Conservation (phyloP, 2,888 invertebrate genomes). For the Drosophila colorata region DNA sequence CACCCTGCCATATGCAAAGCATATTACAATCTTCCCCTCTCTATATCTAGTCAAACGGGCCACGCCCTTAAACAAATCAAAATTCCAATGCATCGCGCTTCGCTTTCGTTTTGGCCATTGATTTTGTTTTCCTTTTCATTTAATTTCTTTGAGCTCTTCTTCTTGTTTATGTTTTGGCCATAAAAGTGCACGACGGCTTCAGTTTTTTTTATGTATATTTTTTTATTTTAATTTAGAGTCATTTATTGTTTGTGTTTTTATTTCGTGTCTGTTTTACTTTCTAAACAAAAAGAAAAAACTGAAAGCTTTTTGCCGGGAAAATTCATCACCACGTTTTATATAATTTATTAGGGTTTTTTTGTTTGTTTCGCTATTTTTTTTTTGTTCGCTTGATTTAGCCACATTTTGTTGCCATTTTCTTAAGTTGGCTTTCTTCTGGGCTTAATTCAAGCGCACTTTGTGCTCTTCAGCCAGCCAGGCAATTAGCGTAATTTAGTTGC, state of each 20-base stretch:
- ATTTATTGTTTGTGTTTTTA: conserved; percentile 34
- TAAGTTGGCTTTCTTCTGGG: conserved; percentile 48
- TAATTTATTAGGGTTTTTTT: conserved; percentile 47
- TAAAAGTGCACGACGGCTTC: conserved; percentile 7
- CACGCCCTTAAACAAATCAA: conserved; percentile 49
- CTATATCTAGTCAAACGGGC: conserved; percentile 6
- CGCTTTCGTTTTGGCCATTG: conserved; percentile 70
- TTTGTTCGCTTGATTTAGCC: conserved; percentile 22
- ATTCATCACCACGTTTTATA: conserved; percentile 55
- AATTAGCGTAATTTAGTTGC: conserved; percentile 80
- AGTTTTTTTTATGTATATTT: not conserved
- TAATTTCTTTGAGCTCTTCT: conserved; percentile 51
- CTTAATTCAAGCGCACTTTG: conserved; percentile 42
- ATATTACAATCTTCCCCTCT: not conserved
- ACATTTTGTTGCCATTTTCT: conserved; percentile 44
- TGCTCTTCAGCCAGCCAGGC: conserved; percentile 40
- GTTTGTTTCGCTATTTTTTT: conserved; percentile 6
- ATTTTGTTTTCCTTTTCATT: conserved; percentile 75
- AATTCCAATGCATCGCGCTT: conserved; percentile 55
- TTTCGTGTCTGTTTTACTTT: conserved; percentile 44
- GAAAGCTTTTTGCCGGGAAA: conserved; percentile 56
- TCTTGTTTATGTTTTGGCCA: conserved; percentile 24
- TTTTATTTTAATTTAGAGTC: conserved; percentile 49
- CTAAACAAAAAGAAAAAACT: conserved; percentile 55
- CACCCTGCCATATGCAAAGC: not conserved